Evolutionary conservation across 2,113 vertebrate species (phyloP).

Genomic region (Malurus melanocephalus): DNA sequence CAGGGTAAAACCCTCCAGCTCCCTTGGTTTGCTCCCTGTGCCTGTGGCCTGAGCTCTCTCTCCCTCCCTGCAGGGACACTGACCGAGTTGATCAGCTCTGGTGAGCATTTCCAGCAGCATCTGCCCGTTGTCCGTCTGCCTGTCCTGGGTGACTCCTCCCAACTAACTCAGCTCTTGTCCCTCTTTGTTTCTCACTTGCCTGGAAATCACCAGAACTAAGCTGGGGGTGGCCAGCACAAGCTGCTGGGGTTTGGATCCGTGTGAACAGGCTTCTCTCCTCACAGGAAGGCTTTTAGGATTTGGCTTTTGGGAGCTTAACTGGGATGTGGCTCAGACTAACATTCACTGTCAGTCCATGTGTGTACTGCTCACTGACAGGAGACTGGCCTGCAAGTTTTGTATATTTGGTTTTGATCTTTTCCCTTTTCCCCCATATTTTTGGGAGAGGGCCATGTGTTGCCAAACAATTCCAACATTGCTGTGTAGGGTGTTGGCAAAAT

Average conservation of each 20-base stretch:
- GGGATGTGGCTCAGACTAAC: constrained; percentile 19
- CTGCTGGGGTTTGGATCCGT: neutral
- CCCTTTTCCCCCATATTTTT: neutral
- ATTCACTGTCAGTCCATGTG: neutral
- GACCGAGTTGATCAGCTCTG: constrained; percentile 89
- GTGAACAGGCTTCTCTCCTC: neutral
- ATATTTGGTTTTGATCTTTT: neutral
- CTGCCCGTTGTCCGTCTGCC: constrained; percentile 62
- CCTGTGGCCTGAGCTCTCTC: constrained; percentile 79
- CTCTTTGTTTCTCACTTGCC: constrained; percentile 12
- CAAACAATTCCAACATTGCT: neutral
- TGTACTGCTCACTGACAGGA: neutral
- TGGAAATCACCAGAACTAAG: neutral
- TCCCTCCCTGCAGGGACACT: constrained; percentile 91
- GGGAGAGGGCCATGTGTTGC: accelerated
- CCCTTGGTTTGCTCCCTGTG: neutral
- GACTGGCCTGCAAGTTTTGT: neutral
- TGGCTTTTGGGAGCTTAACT: neutral
- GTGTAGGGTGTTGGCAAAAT: neutral
- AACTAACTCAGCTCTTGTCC: constrained; percentile 62
- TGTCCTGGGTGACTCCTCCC: constrained; percentile 58
- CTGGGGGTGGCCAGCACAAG: neutral
- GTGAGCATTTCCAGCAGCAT: constrained; percentile 87
- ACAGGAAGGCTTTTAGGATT: neutral
- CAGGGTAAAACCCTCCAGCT: neutral